Evolutionary conservation across 2,113 vertebrate species (phyloP).

Genomic region (Microcebus ravelobensis): DNA sequence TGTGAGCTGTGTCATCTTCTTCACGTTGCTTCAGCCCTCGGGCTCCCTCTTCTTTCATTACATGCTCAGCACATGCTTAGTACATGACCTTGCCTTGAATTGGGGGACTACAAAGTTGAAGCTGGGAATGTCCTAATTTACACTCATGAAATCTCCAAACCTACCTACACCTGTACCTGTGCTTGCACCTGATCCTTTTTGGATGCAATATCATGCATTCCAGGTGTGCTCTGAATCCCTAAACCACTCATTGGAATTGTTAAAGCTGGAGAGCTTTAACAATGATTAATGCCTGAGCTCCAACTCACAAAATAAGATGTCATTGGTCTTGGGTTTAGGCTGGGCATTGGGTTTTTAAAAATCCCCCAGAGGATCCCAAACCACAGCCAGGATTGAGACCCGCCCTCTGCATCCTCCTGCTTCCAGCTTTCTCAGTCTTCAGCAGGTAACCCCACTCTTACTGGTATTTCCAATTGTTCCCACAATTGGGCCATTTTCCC

Average conservation of each 20-base stretch:
- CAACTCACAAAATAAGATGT: background rate
- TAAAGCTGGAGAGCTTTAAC: background rate
- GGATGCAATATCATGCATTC: background rate
- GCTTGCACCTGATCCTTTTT: background rate
- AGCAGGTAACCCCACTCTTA: background rate
- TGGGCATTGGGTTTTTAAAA: background rate
- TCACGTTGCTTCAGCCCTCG: background rate
- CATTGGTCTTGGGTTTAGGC: background rate
- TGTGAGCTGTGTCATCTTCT: background rate
- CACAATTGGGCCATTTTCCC: background rate
- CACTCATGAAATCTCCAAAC: background rate
- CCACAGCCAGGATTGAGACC: background rate
- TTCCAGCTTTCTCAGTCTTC: background rate
- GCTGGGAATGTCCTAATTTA: background rate
- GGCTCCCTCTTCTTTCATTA: background rate
- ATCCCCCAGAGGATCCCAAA: background rate
- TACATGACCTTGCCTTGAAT: background rate
- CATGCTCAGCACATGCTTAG: background rate
- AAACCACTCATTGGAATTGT: background rate
- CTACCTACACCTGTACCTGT: background rate
- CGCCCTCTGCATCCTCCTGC: background rate
- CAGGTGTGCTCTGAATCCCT: background rate
- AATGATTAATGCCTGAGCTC: background rate
- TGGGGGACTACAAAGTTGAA: background rate
- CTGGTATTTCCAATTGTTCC: background rate